These are phyloP conservation scores for Pocillopora verrucosa DNA, from an alignment of 64 coral and sea anemone genomes.

Conservation along the genomic window DNA sequence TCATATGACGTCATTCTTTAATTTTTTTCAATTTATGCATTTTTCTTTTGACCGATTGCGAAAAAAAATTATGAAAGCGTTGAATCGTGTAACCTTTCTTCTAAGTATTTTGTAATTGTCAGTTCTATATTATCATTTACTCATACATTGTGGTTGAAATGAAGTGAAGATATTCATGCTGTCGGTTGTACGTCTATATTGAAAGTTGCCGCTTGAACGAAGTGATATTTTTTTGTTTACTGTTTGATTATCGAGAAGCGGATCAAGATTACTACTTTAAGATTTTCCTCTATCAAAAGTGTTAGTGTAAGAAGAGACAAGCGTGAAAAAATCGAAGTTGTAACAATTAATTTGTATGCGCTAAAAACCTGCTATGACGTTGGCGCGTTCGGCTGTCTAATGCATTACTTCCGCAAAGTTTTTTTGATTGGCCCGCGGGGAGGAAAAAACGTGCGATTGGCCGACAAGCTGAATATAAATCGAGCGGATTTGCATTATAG, in stretches of 20 bases:
- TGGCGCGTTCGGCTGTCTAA: neutral
- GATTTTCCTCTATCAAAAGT: neutral
- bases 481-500: slow-evolving; percentile 51
- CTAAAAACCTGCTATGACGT: neutral
- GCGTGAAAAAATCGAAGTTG: neutral
- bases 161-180: too few relatives aligned
- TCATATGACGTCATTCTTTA: neutral
- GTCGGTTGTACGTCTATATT: too few relatives aligned
- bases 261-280: neutral
- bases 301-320: neutral
- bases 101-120: too few relatives aligned
- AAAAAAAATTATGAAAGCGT: too few relatives aligned
- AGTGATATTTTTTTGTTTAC: neutral
- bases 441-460: slow-evolving; percentile 54
- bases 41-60: too few relatives aligned
- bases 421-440: slow-evolving; percentile 45
- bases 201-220: neutral
- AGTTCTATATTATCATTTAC: too few relatives aligned
- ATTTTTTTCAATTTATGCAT: neutral
- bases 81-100: too few relatives aligned
- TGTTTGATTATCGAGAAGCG: neutral
- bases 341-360: neutral
- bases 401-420: neutral
- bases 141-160: too few relatives aligned
- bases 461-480: slow-evolving; percentile 39